These are phyloP conservation scores for Parazoanthus swiftii DNA, from an alignment of 92 coral and sea anemone genomes.

Conservation along the genomic window DNA sequence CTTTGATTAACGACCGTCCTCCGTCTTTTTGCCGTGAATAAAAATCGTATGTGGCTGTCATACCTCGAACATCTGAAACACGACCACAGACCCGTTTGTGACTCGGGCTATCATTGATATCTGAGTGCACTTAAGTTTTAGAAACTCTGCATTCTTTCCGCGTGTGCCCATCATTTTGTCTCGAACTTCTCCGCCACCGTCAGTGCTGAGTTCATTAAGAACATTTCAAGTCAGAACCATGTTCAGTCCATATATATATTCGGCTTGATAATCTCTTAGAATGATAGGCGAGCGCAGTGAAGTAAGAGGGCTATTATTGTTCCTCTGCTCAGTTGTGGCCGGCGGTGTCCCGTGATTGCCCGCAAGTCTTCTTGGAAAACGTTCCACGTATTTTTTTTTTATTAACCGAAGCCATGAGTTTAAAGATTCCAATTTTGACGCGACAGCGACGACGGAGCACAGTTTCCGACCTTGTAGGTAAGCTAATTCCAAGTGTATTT, in stretches of 20 bases:
- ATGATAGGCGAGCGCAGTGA: not conserved
- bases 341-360: not conserved
- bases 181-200: not conserved
- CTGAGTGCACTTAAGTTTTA: not conserved
- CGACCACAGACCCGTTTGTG: not conserved
- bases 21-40: not conserved
- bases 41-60: not conserved
- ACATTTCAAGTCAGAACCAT: not conserved
- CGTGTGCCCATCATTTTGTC: not conserved
- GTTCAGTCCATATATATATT: not conserved
- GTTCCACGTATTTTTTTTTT: not conserved
- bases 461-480: conserved; percentile 27
- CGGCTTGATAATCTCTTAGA: not conserved
- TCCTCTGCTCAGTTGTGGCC: not conserved
- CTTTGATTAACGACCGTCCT: not conserved
- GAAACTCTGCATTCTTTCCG: not conserved
- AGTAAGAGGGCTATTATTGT: not conserved
- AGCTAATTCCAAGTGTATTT: not conserved
- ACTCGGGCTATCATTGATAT: not conserved
- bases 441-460: conserved; percentile 16
- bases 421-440: conserved; percentile 39
- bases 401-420: not conserved
- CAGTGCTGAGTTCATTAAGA: not conserved
- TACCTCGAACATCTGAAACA: not conserved
- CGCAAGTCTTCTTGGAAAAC: not conserved